phyloP scores from a whole-genome alignment of 2,888 invertebrate genomes.

The Campaea margaritaria region DNA sequence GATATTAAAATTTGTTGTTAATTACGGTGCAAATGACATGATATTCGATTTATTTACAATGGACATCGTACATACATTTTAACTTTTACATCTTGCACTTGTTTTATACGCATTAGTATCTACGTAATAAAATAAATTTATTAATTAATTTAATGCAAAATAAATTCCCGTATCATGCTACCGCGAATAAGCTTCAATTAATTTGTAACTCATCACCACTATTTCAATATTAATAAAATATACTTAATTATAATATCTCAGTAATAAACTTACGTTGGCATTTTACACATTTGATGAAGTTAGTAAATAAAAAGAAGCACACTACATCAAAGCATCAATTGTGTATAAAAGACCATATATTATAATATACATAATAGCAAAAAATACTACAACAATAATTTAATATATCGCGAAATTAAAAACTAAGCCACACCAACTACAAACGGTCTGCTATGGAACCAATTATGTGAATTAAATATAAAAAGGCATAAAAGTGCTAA shows the following conservation, averaged over 20 bases:
- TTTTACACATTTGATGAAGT: constrained; percentile 61
- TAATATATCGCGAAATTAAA: constrained; percentile 58
- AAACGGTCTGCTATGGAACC: constrained; percentile 67
- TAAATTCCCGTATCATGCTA: constrained; percentile 68
- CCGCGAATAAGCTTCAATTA: constrained; percentile 51
- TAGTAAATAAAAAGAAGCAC: constrained; percentile 38
- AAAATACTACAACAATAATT: constrained; percentile 26
- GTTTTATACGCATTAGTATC: constrained; percentile 65
- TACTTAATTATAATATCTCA: constrained; percentile 43
- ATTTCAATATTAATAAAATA: constrained; percentile 40
- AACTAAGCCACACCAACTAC: constrained; percentile 73
- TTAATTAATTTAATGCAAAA: constrained; percentile 67
- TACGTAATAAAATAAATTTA: constrained; percentile 63
- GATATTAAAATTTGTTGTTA: too few species aligned
- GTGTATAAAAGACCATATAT: constrained; percentile 40
- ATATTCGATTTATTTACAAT: constrained; percentile 40
- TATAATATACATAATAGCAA: constrained; percentile 34
- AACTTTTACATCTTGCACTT: constrained; percentile 64
- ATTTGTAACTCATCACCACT: constrained; percentile 36
- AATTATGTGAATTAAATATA: constrained; percentile 30
- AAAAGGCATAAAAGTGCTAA: constrained; percentile 37
- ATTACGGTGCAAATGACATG: constrained; percentile 28
- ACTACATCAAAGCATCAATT: constrained; percentile 60
- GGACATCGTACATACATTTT: constrained; percentile 4
- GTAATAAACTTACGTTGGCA: constrained; percentile 47